phyloP scores from a whole-genome alignment of 2,888 invertebrate species.

The Diabrotica balteata region DNA sequence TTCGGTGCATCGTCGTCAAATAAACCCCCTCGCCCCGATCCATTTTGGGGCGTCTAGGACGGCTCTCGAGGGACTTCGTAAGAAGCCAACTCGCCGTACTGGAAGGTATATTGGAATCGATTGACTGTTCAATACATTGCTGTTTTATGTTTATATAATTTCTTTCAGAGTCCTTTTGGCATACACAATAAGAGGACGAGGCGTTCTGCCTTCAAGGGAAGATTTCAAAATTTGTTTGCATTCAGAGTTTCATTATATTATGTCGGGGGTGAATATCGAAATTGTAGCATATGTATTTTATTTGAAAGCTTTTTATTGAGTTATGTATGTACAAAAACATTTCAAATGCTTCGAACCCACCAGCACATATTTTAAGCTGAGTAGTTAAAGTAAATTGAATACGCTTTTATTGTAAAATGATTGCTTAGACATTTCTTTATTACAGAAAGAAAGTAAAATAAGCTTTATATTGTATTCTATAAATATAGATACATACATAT shows the following conservation, averaged over 20 bases:
- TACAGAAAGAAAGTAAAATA: no score
- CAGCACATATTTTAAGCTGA: no score
- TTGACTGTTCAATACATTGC: conserved; percentile 51
- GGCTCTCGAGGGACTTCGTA: conserved; percentile 32
- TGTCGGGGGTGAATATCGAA: conserved; percentile 2
- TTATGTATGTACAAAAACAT: conserved; percentile 6
- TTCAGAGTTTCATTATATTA: conserved; percentile 18
- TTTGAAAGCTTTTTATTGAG: conserved; percentile 14
- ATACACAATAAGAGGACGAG: conserved; percentile 1
- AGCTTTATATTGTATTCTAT: no score
- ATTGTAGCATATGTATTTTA: conserved; percentile 11
- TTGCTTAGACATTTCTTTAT: no score
- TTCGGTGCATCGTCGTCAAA: conserved; percentile 30
- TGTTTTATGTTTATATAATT: conserved; percentile 53
- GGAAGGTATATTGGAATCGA: conserved; percentile 51
- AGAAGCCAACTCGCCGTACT: conserved; percentile 28
- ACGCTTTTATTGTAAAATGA: no score
- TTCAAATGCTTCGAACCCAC: no score
- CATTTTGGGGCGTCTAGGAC: conserved; percentile 27
- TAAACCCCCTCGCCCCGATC: conserved; percentile 30
- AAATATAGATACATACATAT: no score
- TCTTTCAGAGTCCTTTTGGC: conserved; percentile 43
- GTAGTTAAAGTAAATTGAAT: no score
- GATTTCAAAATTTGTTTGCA: conserved; percentile 24
- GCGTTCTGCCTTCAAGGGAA: conserved; percentile 2